These are phyloP conservation scores for Bettongia penicillata DNA, from an alignment of 2,113 vertebrate species.

Conservation along the genomic window DNA sequence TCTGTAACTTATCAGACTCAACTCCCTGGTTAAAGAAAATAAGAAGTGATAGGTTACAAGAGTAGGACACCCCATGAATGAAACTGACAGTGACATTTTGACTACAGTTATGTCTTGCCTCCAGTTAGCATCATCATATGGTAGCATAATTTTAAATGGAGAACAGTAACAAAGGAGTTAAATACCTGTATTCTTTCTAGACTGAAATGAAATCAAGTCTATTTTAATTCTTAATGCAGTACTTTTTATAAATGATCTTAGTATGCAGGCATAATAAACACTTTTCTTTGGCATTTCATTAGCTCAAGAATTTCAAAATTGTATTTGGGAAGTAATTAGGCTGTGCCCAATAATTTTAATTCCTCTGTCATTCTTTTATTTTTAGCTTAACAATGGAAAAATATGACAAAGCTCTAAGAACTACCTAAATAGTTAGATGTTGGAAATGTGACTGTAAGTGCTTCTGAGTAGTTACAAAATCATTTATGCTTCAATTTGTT, in stretches of 20 bases:
- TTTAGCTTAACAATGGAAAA: neutral
- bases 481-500: neutral
- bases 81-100: neutral
- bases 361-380: neutral
- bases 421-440: neutral
- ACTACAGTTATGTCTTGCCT: neutral
- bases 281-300: slow-evolving; percentile 1
- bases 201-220: neutral
- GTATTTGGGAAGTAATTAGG: neutral
- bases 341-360: neutral
- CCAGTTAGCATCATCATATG: neutral
- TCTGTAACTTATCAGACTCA: neutral
- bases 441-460: rapidly evolving
- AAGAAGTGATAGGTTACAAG: neutral
- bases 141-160: neutral
- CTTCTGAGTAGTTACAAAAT: neutral
- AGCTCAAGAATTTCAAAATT: neutral
- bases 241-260: neutral
- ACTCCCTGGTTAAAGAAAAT: neutral
- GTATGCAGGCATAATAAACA: neutral
- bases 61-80: neutral
- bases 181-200: neutral
- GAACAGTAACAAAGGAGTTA: neutral
- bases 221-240: neutral
- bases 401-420: too few species aligned